A percentile compares a stretch with the other conserved stretches of the same genome.
phyloP scores from a whole-genome alignment of 2,797 vertebrate species.

The Coreius guichenoti region DNA sequence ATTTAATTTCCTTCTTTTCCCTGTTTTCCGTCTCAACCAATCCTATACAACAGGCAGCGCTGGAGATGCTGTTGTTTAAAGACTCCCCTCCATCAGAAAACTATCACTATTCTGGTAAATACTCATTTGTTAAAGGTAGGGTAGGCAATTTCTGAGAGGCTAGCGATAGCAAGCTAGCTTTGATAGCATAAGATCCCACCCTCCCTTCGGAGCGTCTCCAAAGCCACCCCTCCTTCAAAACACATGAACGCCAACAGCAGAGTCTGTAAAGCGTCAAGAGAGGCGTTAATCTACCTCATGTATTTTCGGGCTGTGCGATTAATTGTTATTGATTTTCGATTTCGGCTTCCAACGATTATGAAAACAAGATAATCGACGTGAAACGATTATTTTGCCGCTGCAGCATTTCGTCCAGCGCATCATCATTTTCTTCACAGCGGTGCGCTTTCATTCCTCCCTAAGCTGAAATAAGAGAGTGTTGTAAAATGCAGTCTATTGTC shows the following conservation, averaged over 20 bases:
- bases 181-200: neutral
- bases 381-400: too few species aligned
- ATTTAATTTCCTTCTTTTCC: neutral
- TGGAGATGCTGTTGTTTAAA: conserved; percentile 80
- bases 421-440: too few species aligned
- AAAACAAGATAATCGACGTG: too few species aligned
- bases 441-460: too few species aligned
- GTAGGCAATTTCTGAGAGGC: too few species aligned
- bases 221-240: neutral
- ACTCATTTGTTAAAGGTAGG: conserved; percentile 15
- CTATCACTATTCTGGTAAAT: conserved; percentile 83
- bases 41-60: conserved; percentile 68
- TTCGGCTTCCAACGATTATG: too few species aligned
- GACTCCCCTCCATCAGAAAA: conserved; percentile 69
- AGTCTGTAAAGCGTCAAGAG: neutral
- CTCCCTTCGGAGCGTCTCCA: neutral
- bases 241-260: neutral
- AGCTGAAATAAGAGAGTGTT: too few species aligned
- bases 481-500: too few species aligned
- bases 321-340: too few species aligned
- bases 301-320: too few species aligned
- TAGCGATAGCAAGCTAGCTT: too few species aligned
- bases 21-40: conserved; percentile 33
- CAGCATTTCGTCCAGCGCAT: too few species aligned
- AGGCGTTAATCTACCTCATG: neutral